Evolutionary conservation across 2,888 invertebrate species (phyloP).

Genomic region (Stenichneumon culpator): DNA sequence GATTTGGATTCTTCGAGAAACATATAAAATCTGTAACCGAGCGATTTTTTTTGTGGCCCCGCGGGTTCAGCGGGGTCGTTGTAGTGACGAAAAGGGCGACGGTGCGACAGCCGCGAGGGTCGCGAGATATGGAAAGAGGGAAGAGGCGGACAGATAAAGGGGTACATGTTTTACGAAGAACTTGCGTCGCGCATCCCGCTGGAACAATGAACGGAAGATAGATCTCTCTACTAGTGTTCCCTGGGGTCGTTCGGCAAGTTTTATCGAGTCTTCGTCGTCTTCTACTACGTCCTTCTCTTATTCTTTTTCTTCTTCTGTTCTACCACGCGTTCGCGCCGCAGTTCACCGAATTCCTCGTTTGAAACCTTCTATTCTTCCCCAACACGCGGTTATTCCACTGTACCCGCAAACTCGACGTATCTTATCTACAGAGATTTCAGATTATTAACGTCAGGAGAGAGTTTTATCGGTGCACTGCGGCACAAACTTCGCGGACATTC

Average conservation of each 20-base stretch:
- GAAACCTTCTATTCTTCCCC: conserved; percentile 24
- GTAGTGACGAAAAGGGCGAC: conserved; percentile 30
- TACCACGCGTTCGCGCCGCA: conserved; percentile 3
- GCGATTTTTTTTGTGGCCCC: conserved; percentile 49
- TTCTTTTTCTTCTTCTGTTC: conserved; percentile 15
- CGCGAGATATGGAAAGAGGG: conserved; percentile 6
- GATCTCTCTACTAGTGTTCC: conserved; percentile 49
- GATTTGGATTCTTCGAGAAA: conserved; percentile 13
- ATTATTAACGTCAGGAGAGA: conserved; percentile 19
- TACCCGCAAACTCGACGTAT: conserved; percentile 11
- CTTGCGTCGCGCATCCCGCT: conserved; percentile 38
- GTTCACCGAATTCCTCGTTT: conserved; percentile 32
- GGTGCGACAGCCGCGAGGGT: conserved; percentile 14
- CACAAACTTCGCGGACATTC: conserved; percentile 23
- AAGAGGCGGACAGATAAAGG: conserved; percentile 50
- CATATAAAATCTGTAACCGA: conserved; percentile 51
- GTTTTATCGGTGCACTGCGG: conserved; percentile 34
- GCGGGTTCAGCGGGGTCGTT: conserved; percentile 19
- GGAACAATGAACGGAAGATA: conserved; percentile 62
- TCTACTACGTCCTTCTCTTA: conserved; percentile 31
- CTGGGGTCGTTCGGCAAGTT: conserved; percentile 62
- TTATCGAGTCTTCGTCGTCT: conserved; percentile 60
- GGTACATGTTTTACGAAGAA: conserved; percentile 56
- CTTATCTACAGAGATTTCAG: conserved; percentile 30
- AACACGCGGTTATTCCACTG: conserved; percentile 44